A percentile compares a stretch with the other conserved stretches of the same genome.
phyloP scores from a whole-genome alignment of 2,888 invertebrate species.

The Amphipoea oculea region DNA sequence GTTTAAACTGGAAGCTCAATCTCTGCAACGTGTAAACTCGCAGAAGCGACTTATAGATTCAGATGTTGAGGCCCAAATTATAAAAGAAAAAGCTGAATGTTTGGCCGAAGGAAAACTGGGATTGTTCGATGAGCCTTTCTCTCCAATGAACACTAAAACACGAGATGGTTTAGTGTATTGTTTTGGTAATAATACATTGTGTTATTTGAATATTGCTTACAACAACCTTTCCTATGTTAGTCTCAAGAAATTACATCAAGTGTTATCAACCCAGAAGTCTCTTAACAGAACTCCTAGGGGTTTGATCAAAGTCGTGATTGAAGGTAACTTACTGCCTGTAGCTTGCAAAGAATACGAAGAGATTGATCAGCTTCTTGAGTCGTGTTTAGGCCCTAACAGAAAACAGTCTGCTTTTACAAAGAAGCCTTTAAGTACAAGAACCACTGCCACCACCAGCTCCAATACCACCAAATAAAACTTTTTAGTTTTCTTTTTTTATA shows the following conservation, averaged over 20 bases:
- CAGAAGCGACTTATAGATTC: background rate
- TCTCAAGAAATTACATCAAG: conserved; percentile 71
- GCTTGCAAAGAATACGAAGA: conserved; percentile 62
- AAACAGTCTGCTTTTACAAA: background rate
- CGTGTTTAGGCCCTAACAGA: accelerated
- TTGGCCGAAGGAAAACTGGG: conserved; percentile 69
- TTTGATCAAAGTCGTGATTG: conserved; percentile 75
- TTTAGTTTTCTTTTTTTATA: too few species aligned
- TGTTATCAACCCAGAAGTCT: conserved; percentile 72
- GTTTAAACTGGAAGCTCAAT: background rate
- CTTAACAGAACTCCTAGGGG: conserved; percentile 74
- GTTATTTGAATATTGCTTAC: conserved; percentile 78
- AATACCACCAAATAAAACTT: too few species aligned
- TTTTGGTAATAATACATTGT: conserved; percentile 76
- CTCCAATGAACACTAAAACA: conserved; percentile 57
- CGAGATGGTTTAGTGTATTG: conserved; percentile 69
- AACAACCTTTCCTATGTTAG: conserved; percentile 74
- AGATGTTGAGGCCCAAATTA: conserved; percentile 16
- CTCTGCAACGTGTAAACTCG: accelerated
- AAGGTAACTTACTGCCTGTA: conserved; percentile 78
- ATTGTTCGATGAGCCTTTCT: conserved; percentile 73
- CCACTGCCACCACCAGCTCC: too few species aligned
- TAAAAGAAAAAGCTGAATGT: conserved; percentile 69
- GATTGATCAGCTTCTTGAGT: conserved; percentile 68
- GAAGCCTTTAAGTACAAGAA: background rate